Percentiles rank a stretch among this genome's conserved stretches.
These are phyloP conservation scores for Piaya cayana DNA, from an alignment of 2,113 vertebrate genomes.

Conservation along the genomic window DNA sequence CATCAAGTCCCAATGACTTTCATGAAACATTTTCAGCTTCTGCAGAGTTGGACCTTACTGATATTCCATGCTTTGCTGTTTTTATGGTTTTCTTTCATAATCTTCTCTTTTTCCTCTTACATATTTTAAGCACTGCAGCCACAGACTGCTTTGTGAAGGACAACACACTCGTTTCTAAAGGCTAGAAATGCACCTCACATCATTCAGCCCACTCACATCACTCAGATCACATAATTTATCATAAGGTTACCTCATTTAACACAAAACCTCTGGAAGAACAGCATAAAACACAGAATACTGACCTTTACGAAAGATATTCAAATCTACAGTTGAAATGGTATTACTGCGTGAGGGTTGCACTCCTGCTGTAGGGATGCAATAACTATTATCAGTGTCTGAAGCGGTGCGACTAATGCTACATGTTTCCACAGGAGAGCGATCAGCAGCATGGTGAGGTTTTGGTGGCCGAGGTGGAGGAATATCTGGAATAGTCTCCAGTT, in stretches of 20 bases:
- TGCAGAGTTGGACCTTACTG: fast-evolving
- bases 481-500: conserved; percentile 82
- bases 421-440: conserved; percentile 90
- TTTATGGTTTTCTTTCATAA: neutral
- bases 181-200: neutral
- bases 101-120: neutral
- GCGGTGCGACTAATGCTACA: conserved; percentile 81
- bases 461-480: conserved; percentile 93
- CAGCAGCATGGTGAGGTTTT: conserved; percentile 87
- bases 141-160: neutral
- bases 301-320: conserved; percentile 91
- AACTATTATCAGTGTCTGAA: conserved; percentile 90
- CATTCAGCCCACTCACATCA: fast-evolving
- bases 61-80: neutral
- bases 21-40: neutral
- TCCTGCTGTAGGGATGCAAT: conserved; percentile 84
- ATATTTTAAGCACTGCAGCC: fast-evolving
- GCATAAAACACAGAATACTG: neutral
- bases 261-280: neutral
- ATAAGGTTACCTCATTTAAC: neutral
- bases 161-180: neutral
- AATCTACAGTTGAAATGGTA: conserved; percentile 90
- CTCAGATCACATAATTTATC: neutral
- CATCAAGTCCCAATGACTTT: neutral
- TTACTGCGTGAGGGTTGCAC: conserved; percentile 87